Evolutionary conservation across 2,113 vertebrate genomes (phyloP).

Genomic region (Aptenodytes forsteri): DNA sequence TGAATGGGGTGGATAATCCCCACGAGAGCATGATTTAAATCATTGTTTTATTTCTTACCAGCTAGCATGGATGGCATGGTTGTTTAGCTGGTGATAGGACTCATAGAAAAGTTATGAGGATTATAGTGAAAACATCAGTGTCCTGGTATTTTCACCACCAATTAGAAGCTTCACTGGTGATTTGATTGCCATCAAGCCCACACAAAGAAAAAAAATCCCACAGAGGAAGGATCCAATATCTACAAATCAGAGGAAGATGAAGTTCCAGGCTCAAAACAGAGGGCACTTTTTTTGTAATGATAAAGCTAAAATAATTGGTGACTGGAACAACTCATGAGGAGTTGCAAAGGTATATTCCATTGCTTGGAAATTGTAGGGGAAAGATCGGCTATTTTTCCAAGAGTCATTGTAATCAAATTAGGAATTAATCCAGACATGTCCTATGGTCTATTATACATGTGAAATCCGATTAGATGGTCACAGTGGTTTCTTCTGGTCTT

Average conservation of each 20-base stretch:
- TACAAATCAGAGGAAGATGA: not conserved
- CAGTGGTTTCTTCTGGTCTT: conserved; percentile 22
- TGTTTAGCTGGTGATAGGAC: not conserved
- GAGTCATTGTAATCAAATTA: not conserved
- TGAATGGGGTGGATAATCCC: not conserved
- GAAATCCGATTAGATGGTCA: conserved; percentile 38
- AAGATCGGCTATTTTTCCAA: not conserved
- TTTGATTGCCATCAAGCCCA: not conserved
- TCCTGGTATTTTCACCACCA: not conserved
- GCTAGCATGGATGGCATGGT: not conserved
- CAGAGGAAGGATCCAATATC: not conserved
- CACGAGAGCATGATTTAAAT: not conserved
- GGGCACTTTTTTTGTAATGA: not conserved
- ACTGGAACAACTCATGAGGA: not conserved
- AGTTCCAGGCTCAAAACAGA: not conserved
- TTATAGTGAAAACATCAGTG: not conserved
- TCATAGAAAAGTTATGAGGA: not conserved
- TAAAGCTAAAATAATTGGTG: not conserved
- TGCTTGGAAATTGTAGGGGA: not conserved
- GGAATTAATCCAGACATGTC: conserved; percentile 25
- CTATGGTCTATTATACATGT: not conserved
- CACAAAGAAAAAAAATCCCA: not conserved
- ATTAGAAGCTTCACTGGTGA: not conserved
- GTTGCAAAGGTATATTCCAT: not conserved
- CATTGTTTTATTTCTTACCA: not conserved